Conservation (phyloP, 2,888 invertebrate genomes). For the Strigamia transsilvanica region DNA sequence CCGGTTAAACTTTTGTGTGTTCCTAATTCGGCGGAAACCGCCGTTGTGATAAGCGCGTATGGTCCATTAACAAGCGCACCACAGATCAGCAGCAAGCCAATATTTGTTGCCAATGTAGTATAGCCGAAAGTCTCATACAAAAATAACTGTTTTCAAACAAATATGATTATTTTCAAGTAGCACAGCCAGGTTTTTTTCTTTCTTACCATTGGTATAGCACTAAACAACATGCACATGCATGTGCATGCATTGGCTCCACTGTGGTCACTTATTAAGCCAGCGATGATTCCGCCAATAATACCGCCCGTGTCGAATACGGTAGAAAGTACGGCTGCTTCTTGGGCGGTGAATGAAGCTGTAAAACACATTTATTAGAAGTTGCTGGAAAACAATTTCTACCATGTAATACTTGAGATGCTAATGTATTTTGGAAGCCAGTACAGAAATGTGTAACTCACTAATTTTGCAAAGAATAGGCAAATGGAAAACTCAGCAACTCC, state of each 20-base stretch:
- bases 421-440: constrained; percentile 96
- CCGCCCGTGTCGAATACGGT: constrained; percentile 76
- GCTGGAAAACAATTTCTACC: not conserved
- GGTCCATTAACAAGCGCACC: constrained; percentile 94
- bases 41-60: constrained; percentile 94
- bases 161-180: not conserved
- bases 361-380: not conserved
- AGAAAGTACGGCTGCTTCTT: constrained; percentile 64
- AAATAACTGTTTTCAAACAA: constrained; percentile 72
- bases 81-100: constrained; percentile 73
- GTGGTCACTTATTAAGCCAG: constrained; percentile 85
- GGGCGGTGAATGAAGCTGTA: constrained; percentile 55
- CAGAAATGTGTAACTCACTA: constrained; percentile 95
- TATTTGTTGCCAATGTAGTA: constrained; percentile 70
- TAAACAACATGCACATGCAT: constrained; percentile 80
- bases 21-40: constrained; percentile 93
- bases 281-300: constrained; percentile 85
- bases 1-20: constrained; percentile 83
- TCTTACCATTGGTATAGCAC: constrained; percentile 86
- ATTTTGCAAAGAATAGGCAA: constrained; percentile 93
- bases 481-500: constrained; percentile 93
- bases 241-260: constrained; percentile 86
- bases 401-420: constrained; percentile 74
- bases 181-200: constrained; percentile 58
- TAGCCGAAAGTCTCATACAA: constrained; percentile 80